Conservation (phyloP, 2,797 vertebrate species). For the Falco naumanni region DNA sequence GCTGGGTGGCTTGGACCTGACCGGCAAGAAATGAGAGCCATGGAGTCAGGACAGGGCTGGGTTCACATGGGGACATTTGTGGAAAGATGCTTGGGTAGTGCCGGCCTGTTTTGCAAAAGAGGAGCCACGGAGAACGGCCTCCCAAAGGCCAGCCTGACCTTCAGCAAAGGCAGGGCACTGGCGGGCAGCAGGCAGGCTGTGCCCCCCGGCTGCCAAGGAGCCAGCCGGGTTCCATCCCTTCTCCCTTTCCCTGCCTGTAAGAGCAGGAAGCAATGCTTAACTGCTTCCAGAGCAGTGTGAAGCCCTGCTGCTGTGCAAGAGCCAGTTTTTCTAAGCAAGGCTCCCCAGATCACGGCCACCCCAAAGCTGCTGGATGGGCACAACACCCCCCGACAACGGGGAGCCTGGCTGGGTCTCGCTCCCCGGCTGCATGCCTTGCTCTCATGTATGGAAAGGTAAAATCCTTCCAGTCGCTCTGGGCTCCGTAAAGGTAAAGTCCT, state of each 20-base stretch:
- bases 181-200: not conserved
- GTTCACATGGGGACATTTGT: not conserved
- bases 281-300: rapidly evolving
- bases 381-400: rapidly evolving
- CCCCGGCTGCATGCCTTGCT: not conserved
- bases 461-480: not conserved
- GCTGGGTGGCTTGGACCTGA: not conserved
- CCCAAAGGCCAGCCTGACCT: not conserved
- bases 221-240: not conserved
- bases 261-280: not conserved
- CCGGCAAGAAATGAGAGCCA: not conserved
- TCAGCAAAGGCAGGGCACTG: not conserved
- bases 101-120: not conserved
- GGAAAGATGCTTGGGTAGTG: not conserved
- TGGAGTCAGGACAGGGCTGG: not conserved
- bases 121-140: not conserved
- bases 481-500: not conserved
- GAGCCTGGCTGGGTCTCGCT: not conserved
- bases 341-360: not conserved
- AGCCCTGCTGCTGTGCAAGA: not conserved
- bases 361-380: not conserved
- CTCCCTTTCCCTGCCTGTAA: not conserved
- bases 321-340: not conserved
- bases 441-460: not conserved
- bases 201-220: not conserved